Conservation (phyloP, 2,888 invertebrate genomes). For the Eulithis prunata region DNA sequence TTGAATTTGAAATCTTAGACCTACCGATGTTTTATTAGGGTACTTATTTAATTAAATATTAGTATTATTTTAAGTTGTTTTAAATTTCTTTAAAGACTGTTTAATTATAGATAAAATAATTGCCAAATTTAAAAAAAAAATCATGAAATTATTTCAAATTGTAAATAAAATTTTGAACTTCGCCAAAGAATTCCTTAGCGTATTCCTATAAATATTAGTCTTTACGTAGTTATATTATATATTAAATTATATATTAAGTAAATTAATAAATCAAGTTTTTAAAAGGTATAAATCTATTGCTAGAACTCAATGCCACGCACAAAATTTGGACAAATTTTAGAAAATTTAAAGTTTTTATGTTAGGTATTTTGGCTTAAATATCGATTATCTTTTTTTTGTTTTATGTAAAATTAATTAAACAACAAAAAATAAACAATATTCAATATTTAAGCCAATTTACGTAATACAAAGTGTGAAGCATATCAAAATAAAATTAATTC, state of each 20-base stretch:
- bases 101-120: conserved; percentile 39
- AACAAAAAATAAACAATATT: too few species aligned
- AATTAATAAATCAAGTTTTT: conserved; percentile 38
- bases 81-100: conserved; percentile 47
- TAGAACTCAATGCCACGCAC: conserved; percentile 59
- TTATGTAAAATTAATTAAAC: background rate
- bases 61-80: conserved; percentile 18
- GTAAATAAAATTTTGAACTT: conserved; percentile 68
- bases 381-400: background rate
- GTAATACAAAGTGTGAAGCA: conserved; percentile 46
- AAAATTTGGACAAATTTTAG: conserved; percentile 52
- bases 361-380: conserved; percentile 19
- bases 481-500: conserved; percentile 53
- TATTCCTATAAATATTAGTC: conserved; percentile 61
- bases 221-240: conserved; percentile 42
- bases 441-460: conserved; percentile 9
- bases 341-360: conserved; percentile 9
- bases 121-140: conserved; percentile 44
- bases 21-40: conserved; percentile 36
- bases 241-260: conserved; percentile 35
- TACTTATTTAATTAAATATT: conserved; percentile 13
- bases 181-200: conserved; percentile 67
- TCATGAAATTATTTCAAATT: conserved; percentile 37
- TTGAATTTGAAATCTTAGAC: conserved; percentile 5
- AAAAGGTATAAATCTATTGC: conserved; percentile 41